A percentile compares a stretch with the other conserved stretches of the same genome.
Evolutionary conservation across 2,797 vertebrate species (phyloP).

Genomic region (Amblyraja radiata): DNA sequence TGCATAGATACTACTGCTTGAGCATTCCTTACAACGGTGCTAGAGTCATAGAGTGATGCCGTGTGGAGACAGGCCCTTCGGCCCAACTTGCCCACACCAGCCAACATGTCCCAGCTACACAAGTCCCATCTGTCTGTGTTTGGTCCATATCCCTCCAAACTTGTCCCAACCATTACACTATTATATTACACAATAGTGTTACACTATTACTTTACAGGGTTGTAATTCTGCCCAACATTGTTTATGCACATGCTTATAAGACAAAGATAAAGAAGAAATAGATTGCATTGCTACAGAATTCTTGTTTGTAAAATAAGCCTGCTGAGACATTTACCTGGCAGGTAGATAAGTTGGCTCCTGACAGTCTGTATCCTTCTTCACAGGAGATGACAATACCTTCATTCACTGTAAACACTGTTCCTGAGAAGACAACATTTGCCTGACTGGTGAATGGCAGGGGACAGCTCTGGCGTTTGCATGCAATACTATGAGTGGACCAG

Average conservation of each 20-base stretch:
- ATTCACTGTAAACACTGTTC: slow-evolving; percentile 67
- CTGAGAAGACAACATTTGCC: slow-evolving; percentile 59
- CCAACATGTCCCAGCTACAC: too few relatives aligned
- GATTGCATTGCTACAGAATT: neutral
- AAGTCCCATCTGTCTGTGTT: too few relatives aligned
- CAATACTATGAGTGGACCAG: slow-evolving; percentile 75
- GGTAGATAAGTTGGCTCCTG: slow-evolving; percentile 61
- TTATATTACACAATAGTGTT: too few relatives aligned
- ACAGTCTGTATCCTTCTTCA: slow-evolving; percentile 69
- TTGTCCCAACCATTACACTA: too few relatives aligned
- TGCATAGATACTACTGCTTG: neutral
- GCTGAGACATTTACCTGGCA: slow-evolving; percentile 67
- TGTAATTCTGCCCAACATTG: neutral
- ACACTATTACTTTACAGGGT: neutral
- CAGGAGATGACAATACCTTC: slow-evolving; percentile 72
- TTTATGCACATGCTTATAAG: neutral
- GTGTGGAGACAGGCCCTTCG: too few relatives aligned
- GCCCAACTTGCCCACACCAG: too few relatives aligned
- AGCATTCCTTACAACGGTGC: neutral
- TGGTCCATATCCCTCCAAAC: too few relatives aligned
- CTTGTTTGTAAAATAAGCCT: neutral
- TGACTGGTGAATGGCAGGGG: slow-evolving; percentile 58
- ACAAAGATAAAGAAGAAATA: neutral
- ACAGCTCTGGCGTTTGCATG: slow-evolving; percentile 72
- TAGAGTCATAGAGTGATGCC: too few relatives aligned